phyloP scores from a whole-genome alignment of 1,140 invertebrate genomes.

The Ceratosolen solmsi region DNA sequence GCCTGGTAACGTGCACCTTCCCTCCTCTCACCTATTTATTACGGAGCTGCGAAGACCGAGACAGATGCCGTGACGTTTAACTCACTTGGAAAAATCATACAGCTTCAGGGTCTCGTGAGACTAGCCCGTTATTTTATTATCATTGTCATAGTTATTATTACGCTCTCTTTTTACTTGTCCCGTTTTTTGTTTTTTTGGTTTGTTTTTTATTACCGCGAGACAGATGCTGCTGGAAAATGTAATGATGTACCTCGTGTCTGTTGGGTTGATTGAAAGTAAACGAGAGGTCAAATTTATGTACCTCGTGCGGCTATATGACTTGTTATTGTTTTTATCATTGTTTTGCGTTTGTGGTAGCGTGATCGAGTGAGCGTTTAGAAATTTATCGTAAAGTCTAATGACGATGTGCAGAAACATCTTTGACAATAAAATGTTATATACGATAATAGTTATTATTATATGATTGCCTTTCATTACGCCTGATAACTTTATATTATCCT shows the following conservation, averaged over 20 bases:
- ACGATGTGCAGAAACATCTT: not conserved
- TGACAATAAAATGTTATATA: not conserved
- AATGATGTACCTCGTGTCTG: not conserved
- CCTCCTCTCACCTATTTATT: slow-evolving; percentile 13
- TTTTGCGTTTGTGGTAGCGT: not conserved
- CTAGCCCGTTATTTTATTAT: not conserved
- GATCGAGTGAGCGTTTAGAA: not conserved
- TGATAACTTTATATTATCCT: not conserved
- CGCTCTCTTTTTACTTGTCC: not conserved
- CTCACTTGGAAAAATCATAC: not conserved
- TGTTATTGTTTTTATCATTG: not conserved
- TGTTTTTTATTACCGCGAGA: not conserved
- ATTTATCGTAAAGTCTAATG: not conserved
- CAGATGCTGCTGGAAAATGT: slow-evolving; percentile 11
- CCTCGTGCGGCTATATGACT: not conserved
- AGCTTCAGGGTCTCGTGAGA: not conserved
- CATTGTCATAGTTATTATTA: not conserved
- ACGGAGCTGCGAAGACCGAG: not conserved
- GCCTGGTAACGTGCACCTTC: not conserved
- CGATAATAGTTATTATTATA: not conserved
- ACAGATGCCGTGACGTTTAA: not conserved
- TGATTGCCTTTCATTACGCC: not conserved
- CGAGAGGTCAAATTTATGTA: not conserved
- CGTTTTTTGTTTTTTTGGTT: not conserved
- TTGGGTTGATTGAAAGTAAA: not conserved